phyloP scores from a whole-genome alignment of 1,140 invertebrate genomes.

The Drosophila willistoni region DNA sequence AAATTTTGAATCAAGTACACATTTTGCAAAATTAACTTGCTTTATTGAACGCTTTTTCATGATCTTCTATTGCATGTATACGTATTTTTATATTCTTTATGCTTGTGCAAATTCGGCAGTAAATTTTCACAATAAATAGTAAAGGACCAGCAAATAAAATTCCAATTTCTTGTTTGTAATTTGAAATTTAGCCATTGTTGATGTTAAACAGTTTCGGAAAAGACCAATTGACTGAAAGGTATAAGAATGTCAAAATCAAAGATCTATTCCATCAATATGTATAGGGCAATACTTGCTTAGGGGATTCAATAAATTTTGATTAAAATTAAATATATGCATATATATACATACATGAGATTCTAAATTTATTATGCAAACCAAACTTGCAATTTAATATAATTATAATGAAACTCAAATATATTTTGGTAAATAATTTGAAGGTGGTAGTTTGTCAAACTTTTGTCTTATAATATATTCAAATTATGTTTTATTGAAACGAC shows the following conservation, averaged over 20 bases:
- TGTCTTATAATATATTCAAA: conserved; percentile 44
- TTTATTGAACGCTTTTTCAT: conserved; percentile 32
- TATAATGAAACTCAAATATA: not conserved
- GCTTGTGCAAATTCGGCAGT: conserved; percentile 36
- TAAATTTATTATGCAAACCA: not conserved
- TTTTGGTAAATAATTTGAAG: not conserved
- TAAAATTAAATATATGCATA: no score
- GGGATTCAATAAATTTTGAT: no score
- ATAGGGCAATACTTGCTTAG: no score
- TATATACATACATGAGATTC: no score
- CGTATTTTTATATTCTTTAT: conserved; percentile 31
- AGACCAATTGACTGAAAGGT: no score
- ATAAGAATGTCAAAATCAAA: no score
- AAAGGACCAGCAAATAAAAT: conserved; percentile 63
- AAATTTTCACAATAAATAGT: conserved; percentile 73
- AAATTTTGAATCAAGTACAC: conserved; percentile 31
- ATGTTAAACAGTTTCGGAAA: no score
- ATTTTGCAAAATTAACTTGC: conserved; percentile 37
- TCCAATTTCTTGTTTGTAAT: conserved; percentile 3
- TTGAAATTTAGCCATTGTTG: not conserved
- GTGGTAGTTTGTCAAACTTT: not conserved
- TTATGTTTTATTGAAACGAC: conserved; percentile 16
- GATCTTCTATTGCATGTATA: conserved; percentile 37
- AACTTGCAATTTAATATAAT: conserved; percentile 4
- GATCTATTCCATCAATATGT: no score